These are phyloP conservation scores for Rhyacichthys aspro DNA, from an alignment of 2,797 vertebrate species.

Conservation along the genomic window DNA sequence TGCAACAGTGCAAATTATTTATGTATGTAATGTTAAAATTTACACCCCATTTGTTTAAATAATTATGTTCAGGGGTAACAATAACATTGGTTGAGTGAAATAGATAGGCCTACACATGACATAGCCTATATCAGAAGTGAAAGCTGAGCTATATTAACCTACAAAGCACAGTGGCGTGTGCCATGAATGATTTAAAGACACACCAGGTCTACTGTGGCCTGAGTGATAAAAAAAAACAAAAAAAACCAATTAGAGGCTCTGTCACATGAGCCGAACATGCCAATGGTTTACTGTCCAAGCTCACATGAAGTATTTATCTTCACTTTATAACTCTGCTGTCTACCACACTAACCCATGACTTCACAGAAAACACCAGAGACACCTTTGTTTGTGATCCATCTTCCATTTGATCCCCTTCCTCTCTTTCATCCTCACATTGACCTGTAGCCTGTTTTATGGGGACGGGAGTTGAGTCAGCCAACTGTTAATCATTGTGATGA, in stretches of 20 bases:
- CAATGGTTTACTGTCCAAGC: conserved; percentile 29
- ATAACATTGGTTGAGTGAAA: background rate
- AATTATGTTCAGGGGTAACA: background rate
- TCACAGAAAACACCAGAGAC: conserved; percentile 14
- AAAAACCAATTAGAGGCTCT: conserved; percentile 31
- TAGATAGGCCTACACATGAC: conserved; percentile 21
- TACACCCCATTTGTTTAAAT: background rate
- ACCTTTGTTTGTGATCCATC: background rate
- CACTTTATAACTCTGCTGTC: conserved; percentile 4
- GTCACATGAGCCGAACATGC: conserved; percentile 48
- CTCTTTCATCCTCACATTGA: background rate
- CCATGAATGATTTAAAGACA: conserved; percentile 71
- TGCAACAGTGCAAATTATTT: too few relatives aligned
- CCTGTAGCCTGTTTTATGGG: conserved; percentile 25
- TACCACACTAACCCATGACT: conserved; percentile 6
- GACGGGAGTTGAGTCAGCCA: conserved; percentile 51
- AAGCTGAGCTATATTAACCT: conserved; percentile 32
- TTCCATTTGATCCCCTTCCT: conserved; percentile 13
- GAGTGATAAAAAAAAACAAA: conserved; percentile 55
- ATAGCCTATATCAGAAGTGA: conserved; percentile 20
- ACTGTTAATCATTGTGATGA: conserved; percentile 51
- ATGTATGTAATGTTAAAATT: too few relatives aligned
- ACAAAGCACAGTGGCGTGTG: conserved; percentile 36
- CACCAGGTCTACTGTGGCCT: conserved; percentile 24
- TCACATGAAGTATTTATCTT: conserved; percentile 53